Base-by-base conservation (phyloP, 2,888 invertebrate genomes). In the Plebejus melissa region DNA sequence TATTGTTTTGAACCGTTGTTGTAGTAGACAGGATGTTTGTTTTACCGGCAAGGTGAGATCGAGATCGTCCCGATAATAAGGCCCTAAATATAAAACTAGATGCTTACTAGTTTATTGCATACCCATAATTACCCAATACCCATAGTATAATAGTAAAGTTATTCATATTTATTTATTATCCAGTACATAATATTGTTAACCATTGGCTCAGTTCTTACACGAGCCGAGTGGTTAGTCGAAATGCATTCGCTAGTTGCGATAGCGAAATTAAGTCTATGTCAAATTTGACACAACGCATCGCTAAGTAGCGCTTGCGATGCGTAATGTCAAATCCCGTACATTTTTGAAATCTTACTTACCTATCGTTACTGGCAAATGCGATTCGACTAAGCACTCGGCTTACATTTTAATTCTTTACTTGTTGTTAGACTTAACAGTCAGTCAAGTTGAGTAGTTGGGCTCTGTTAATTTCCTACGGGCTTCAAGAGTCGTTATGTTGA, bases 1-100 rank as follows among this genome's bases (percentile, higher is more conserved):
- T 74, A 69, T 65, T 65, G 69, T 84, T 85, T 82, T 78, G 78
- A 82, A 82, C 65, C 32, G 32, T 82, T 82, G 81, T 77, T 81
- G 41, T 75, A 72, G 13, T 70, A 75, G 57, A 77, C 77, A 32
- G 58, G 76, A 77, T 65, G 38, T 72, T 75, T 72, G 54, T 28
- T 75, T 71, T 58, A 38, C 22, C 28, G 36, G 4, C 11, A 65
- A 65, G 32, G 65, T 65, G 2, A 22, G 22, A 22, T 22, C 22
- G 65, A 36, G 65, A 32, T 65, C 36, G 65, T 65, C 16, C 13
- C 65, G 65, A 13, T 32, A 5, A 28, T 58, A 22, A 58, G 2
- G n/a, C n/a, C 58, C 22, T 58, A 28, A 7, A 28, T 28, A 22
- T 50, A 50, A 50, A 50, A 16, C 11, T 50, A 11, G 54, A 13